Percentiles rank a stretch among this genome's conserved stretches.
Evolutionary conservation across 2,797 vertebrate species (phyloP).

Genomic region (Benthosema pterotum): DNA sequence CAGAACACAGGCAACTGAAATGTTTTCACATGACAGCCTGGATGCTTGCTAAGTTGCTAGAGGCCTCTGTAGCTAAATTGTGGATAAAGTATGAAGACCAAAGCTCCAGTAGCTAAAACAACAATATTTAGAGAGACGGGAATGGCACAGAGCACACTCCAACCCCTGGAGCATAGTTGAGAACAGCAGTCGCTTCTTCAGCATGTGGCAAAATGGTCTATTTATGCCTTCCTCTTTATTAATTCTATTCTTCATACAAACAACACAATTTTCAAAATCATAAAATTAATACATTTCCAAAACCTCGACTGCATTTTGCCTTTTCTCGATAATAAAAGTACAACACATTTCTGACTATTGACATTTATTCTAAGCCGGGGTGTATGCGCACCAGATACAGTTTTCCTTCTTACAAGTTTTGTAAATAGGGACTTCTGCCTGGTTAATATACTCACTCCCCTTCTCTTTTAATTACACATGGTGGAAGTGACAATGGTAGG

Average conservation of each 20-base stretch:
- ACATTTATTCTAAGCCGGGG: slow-evolving; percentile 18
- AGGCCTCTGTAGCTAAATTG: slow-evolving; percentile 16
- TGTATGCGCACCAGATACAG: background rate
- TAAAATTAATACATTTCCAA: slow-evolving; percentile 31
- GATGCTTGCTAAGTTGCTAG: background rate
- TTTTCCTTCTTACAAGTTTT: background rate
- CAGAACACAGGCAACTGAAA: background rate
- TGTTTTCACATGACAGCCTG: background rate
- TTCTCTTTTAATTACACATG: slow-evolving; percentile 25
- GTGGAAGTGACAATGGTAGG: slow-evolving; percentile 17
- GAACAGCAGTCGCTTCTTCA: slow-evolving; percentile 23
- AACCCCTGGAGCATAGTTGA: slow-evolving; percentile 25
- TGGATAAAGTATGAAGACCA: slow-evolving; percentile 5
- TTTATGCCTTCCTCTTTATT: background rate
- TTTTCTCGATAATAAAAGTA: slow-evolving; percentile 59
- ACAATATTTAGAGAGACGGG: background rate
- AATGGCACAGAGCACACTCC: slow-evolving; percentile 13
- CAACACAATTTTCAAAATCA: slow-evolving; percentile 50
- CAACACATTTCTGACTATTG: slow-evolving; percentile 61
- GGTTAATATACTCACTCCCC: slow-evolving; percentile 18
- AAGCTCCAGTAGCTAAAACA: slow-evolving; percentile 9
- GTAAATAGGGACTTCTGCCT: slow-evolving; percentile 13
- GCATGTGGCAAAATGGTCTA: slow-evolving; percentile 8
- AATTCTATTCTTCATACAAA: slow-evolving; percentile 19
- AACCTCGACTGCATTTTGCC: slow-evolving; percentile 47